These are phyloP conservation scores for Cyclophora albipunctata DNA, from an alignment of 2,888 invertebrate species.

Conservation along the genomic window DNA sequence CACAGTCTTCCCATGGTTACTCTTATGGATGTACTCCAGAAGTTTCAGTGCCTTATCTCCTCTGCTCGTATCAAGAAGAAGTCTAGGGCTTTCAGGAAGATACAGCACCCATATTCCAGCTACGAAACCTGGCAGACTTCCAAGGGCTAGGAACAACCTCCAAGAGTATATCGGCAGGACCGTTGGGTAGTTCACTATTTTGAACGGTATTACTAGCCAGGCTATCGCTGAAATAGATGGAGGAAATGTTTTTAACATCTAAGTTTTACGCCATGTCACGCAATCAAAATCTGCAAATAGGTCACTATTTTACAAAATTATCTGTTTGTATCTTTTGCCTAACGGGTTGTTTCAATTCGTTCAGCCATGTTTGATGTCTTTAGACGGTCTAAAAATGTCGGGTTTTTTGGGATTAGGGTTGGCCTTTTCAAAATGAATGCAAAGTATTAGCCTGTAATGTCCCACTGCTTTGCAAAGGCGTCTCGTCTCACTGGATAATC, in stretches of 20 bases:
- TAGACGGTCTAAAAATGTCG: too few relatives aligned
- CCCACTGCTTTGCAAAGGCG: too few relatives aligned
- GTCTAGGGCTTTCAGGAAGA: slow-evolving; percentile 83
- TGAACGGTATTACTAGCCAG: slow-evolving; percentile 79
- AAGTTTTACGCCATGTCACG: too few relatives aligned
- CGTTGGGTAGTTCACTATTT: slow-evolving; percentile 34
- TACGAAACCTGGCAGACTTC: slow-evolving; percentile 78
- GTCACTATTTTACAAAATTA: too few relatives aligned
- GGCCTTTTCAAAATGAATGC: too few relatives aligned
- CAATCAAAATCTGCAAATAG: too few relatives aligned
- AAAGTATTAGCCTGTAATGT: too few relatives aligned
- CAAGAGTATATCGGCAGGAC: slow-evolving; percentile 78
- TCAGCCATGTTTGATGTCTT: too few relatives aligned
- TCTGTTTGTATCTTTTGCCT: too few relatives aligned
- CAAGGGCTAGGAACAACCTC: slow-evolving; percentile 80
- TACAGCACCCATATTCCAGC: slow-evolving; percentile 74
- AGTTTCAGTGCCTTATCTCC: slow-evolving; percentile 74
- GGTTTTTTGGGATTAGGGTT: too few relatives aligned
- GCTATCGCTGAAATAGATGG: slow-evolving; percentile 69
- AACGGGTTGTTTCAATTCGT: too few relatives aligned
- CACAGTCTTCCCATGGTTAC: slow-evolving; percentile 62
- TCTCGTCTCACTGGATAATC: too few relatives aligned
- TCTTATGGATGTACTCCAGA: slow-evolving; percentile 71
- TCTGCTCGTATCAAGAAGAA: slow-evolving; percentile 76
- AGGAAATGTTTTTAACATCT: neutral